Evolutionary conservation across 2,797 vertebrate species (phyloP).

Genomic region (Morus bassanus): DNA sequence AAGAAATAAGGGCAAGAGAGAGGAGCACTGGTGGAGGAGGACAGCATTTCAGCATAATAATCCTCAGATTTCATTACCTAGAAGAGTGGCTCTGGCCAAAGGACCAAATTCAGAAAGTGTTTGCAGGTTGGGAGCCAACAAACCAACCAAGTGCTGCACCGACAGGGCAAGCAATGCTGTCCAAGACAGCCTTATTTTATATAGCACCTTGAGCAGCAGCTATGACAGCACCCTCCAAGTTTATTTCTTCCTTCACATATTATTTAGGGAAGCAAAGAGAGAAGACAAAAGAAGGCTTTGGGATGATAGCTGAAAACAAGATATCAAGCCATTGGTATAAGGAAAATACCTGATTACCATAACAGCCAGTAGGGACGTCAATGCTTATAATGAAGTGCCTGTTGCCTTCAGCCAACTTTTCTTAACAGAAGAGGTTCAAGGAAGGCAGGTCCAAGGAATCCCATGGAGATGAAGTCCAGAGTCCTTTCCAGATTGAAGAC

Average conservation of each 20-base stretch:
- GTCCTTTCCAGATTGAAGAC: neutral
- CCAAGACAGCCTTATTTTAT: neutral
- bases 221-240: neutral
- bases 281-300: neutral
- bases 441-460: neutral
- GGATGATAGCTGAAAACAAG: neutral
- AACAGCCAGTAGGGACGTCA: neutral
- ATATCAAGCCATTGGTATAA: neutral
- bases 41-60: neutral
- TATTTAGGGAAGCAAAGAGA: neutral
- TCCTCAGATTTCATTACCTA: neutral
- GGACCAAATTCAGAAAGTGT: neutral
- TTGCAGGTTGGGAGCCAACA: neutral
- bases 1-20: neutral
- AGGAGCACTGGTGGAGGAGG: neutral
- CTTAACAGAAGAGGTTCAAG: neutral
- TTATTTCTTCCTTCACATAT: neutral
- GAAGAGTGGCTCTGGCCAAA: neutral
- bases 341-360: rapidly evolving
- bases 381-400: neutral
- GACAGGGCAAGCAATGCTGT: neutral
- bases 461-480: neutral
- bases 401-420: neutral
- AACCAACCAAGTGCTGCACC: neutral
- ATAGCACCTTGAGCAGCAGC: neutral